Conservation (phyloP, 2,888 invertebrate species). For the Scotopteryx bipunctaria region DNA sequence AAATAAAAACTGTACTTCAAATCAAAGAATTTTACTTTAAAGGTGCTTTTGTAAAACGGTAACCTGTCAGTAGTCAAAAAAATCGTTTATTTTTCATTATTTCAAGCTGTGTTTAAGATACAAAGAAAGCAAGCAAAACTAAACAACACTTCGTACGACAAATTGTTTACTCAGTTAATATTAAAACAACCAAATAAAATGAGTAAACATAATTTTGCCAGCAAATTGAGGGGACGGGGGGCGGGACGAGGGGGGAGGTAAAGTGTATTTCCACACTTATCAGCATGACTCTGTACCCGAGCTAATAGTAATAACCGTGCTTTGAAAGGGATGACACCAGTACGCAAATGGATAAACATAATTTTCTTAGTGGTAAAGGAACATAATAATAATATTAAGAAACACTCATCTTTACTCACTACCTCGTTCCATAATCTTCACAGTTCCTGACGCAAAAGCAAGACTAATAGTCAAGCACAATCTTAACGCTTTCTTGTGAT, state of each 20-base stretch:
- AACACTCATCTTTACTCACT: too few species aligned
- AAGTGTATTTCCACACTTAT: neutral
- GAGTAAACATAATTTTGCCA: neutral
- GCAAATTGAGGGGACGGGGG: too few species aligned
- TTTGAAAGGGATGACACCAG: neutral
- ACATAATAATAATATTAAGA: too few species aligned
- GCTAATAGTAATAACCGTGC: neutral
- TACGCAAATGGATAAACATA: neutral
- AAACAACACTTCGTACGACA: neutral
- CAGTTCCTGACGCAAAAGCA: too few species aligned
- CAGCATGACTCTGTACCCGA: neutral
- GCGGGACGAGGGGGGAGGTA: too few species aligned
- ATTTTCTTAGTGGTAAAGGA: neutral
- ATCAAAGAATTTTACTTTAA: too few species aligned
- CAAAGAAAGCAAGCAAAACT: neutral
- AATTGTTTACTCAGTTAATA: constrained; percentile 5
- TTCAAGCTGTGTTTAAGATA: neutral
- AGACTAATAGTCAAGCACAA: too few species aligned
- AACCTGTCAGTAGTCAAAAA: neutral
- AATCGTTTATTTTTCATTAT: neutral
- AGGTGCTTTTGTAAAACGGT: neutral
- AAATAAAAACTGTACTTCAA: too few species aligned
- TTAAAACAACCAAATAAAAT: neutral
- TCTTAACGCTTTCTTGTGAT: too few species aligned
- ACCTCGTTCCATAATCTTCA: too few species aligned